Evolutionary conservation across 2,113 vertebrate genomes (phyloP).

Genomic region (Scolopax mira): DNA sequence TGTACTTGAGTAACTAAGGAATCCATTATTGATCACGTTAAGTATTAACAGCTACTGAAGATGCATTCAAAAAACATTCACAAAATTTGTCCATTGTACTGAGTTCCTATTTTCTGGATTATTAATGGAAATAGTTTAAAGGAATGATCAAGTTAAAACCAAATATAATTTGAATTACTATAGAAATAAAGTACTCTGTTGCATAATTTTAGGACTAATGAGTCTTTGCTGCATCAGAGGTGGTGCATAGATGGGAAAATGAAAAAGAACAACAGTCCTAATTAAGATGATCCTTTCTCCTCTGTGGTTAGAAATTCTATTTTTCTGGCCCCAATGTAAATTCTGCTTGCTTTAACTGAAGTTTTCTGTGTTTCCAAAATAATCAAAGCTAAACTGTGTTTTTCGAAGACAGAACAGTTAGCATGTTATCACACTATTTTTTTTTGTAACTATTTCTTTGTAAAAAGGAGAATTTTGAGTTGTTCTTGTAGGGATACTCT

Average conservation of each 20-base stretch:
- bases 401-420: background rate
- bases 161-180: background rate
- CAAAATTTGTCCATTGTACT: background rate
- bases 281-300: background rate
- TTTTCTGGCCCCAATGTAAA: background rate
- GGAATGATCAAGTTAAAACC: background rate
- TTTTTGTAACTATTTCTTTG: background rate
- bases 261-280: background rate
- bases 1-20: background rate
- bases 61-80: background rate
- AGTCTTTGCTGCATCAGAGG: background rate
- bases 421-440: background rate
- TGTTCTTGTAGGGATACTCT: background rate
- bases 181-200: background rate
- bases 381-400: background rate
- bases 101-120: background rate
- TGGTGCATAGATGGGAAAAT: background rate
- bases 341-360: slow-evolving; percentile 16
- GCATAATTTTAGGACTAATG: background rate
- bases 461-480: background rate
- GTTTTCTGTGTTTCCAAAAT: slow-evolving; percentile 33
- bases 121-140: background rate
- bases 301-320: background rate
- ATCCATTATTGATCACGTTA: background rate
- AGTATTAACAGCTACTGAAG: background rate